Conservation (phyloP, 2,888 invertebrate genomes). For the Cephus spinipes region DNA sequence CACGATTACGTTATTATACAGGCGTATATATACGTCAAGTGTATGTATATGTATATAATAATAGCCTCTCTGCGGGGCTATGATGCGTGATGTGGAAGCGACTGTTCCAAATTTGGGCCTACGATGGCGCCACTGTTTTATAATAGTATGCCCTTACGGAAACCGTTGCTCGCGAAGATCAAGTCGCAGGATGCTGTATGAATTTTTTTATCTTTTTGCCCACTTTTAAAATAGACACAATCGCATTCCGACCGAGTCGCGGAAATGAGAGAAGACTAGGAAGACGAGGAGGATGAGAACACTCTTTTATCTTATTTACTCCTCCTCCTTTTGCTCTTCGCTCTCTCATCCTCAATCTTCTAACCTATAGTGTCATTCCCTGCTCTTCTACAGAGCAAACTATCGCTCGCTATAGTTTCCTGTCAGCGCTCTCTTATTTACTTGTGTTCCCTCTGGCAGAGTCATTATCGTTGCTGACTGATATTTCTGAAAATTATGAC, state of each 20-base stretch:
- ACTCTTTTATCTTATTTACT: background rate
- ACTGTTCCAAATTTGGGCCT: background rate
- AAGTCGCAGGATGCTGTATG: background rate
- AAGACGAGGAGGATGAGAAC: background rate
- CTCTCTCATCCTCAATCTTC: background rate
- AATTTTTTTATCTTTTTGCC: background rate
- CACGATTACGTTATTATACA: background rate
- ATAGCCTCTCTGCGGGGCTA: background rate
- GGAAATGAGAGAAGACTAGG: background rate
- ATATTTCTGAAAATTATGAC: background rate
- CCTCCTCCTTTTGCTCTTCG: background rate
- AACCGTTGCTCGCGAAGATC: background rate
- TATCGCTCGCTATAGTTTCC: background rate
- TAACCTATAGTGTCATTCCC: background rate
- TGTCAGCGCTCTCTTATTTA: background rate
- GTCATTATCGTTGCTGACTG: background rate
- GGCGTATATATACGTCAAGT: no score
- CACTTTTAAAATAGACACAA: background rate
- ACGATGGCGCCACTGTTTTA: background rate
- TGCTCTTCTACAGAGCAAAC: slow-evolving; percentile 1
- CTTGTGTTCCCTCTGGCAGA: background rate
- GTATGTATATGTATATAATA: no score
- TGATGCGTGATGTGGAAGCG: background rate
- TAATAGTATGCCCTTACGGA: background rate
- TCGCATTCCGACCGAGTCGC: background rate